Evolutionary conservation across 2,888 invertebrate species (phyloP), one percentile per base, ranked within the genome.

Genomic region (Synanthedon formicaeformis): DNA sequence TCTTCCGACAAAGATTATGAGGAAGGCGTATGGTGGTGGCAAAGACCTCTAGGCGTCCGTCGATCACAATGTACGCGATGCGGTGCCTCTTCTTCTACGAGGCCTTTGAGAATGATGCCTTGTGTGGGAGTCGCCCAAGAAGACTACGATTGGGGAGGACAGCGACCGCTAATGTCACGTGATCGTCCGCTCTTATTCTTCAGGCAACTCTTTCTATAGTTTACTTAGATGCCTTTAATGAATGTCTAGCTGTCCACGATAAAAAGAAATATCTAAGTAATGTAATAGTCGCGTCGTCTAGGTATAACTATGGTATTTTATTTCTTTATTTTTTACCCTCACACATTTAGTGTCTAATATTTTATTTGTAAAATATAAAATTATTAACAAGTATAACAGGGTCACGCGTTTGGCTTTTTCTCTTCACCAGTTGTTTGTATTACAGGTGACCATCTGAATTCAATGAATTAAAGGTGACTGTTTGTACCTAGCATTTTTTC

Each of bases 171-270:
- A 5, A 66, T 73, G 61, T 85, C 85, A 2, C 75, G 78, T 23
- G 80, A 84, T 60, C 77, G 86, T 23, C 86, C 86, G 3, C 62
- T 86, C 55, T 73, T 77, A 52, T 81, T 84, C 62, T 75, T 82
- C 41, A 79, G 79, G 58, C 82, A 82, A 61, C 67, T 84, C 55
- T 84, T 84, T 69, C 68, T 78, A 59, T 81, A 72, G 63, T 53
- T 52, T 50, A 13, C 41, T 50, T 51, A 34, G 34, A 45, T 45
- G 45, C 45, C 45, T 45, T 45, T 3, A 45, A 13, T 45, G 14
- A 34, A 34, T 34, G 10, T 34, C 10, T 34, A 34, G 8, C 27
- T 27, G 27, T 27, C 8, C 27, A 27, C 27, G 8, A 27, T 27
- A n/a, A 27, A 27, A 34, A 34, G 8, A 34, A 34, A 34, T 34